Base-by-base conservation (phyloP, 2,888 invertebrate genomes). In the Melolontha melolontha region DNA sequence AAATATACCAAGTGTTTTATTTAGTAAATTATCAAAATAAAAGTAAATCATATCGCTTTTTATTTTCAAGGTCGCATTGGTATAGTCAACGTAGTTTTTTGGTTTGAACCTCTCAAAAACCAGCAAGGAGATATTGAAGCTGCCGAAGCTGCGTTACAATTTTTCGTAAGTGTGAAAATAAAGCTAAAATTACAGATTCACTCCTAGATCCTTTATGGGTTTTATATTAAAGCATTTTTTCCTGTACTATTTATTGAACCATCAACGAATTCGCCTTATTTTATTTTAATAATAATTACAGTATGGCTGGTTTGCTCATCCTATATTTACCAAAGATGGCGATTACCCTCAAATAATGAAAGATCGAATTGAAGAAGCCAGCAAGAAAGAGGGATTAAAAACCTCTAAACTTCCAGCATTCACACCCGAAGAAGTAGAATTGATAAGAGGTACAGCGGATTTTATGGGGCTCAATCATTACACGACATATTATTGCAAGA, bases 401-500 rank as follows among this genome's bases (percentile, higher is more conserved):
- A 82, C 85, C 6, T 90, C 91, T 0, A 85, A 91, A 7, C 82
- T 92, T 1, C 91, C 91, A 0, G 76, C 77, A 65, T 90, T 91
- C 75, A 88, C 87, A 0, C 12, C 75, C 0, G 83, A 87, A 14
- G 91, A 92, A 83, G 83, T 91, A 2, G 77, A 82, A 8, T 81
- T 84, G 64, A 86, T 92, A 27, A 81, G 80, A 29, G 88, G 86
- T 0, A 88, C 91, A 0, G 84, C 86, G 0, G 93, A 94, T 77
- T 92, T 91, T 80, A 84, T 93, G 62, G 93, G 92, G 0, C 78
- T 93, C 12, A 94, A 94, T 77, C 88, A 90, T 67, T 94, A 94
- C 91, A 2, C 64, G 1, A 64, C 64, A 0, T 1, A 85, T 87
- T 0, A 84, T 8, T 69, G 69, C 14, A 64, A 71, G 57, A 12